These are phyloP conservation scores for Sciurus vulgaris DNA, from an alignment of 2,797 vertebrate species.

Conservation along the genomic window DNA sequence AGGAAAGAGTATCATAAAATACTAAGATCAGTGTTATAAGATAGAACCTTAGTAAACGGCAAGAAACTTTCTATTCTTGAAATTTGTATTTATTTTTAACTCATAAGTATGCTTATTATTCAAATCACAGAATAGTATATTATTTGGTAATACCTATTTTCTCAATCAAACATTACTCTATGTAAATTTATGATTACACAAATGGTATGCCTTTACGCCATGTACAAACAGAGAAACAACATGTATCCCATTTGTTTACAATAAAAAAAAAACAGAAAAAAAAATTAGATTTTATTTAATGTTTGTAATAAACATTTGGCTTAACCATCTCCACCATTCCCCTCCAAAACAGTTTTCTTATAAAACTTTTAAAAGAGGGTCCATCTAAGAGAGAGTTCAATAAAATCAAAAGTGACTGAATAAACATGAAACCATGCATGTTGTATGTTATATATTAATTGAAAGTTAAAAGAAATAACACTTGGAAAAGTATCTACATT, in stretches of 20 bases:
- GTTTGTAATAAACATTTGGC: slow-evolving; percentile 60
- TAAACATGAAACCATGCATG: neutral
- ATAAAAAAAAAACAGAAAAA: no score
- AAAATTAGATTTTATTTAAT: slow-evolving; percentile 70
- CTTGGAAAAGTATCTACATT: neutral
- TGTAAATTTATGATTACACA: no score
- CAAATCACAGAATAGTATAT: slow-evolving; percentile 53
- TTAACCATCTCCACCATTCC: neutral
- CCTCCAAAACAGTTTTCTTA: slow-evolving; percentile 17
- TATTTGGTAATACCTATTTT: slow-evolving; percentile 50
- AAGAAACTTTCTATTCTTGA: slow-evolving; percentile 56
- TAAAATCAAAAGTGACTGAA: neutral
- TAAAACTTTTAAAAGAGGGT: neutral
- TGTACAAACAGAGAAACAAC: no score
- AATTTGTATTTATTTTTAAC: slow-evolving; percentile 69
- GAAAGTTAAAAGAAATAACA: neutral
- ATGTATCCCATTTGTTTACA: no score
- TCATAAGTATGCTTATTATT: slow-evolving; percentile 60
- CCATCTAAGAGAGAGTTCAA: slow-evolving; percentile 6
- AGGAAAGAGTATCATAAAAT: slow-evolving; percentile 64
- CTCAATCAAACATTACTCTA: no score
- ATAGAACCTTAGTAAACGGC: neutral
- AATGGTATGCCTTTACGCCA: no score
- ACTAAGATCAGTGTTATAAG: slow-evolving; percentile 28
- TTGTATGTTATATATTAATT: neutral